Conservation (phyloP, 2,113 vertebrate species). For the Dasyornis broadbenti region DNA sequence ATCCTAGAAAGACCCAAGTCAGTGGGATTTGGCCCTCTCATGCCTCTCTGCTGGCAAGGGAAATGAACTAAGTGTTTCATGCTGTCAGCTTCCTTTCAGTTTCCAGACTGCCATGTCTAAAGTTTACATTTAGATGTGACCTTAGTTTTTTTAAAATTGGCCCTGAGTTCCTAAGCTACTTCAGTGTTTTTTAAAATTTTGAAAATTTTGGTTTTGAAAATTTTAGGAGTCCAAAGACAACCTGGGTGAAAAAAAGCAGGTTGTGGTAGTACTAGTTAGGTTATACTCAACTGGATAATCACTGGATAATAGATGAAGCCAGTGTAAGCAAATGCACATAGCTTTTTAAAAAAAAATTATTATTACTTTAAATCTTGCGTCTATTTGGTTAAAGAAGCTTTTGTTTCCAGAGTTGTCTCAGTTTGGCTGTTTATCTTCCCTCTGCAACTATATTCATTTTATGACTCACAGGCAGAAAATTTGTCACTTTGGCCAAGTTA, state of each 20-base stretch:
- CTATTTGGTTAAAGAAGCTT: not conserved
- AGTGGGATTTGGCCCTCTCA: not conserved
- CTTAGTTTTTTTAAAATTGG: not conserved
- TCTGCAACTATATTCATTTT: not conserved
- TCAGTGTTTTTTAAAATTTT: not conserved
- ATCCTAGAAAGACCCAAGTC: not conserved
- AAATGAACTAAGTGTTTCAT: not conserved
- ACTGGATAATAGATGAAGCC: not conserved
- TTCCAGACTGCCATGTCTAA: not conserved
- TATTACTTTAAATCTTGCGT: not conserved
- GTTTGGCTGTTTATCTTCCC: not conserved
- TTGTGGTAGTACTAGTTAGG: not conserved
- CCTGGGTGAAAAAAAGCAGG: accelerated
- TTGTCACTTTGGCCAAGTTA: not conserved
- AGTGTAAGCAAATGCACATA: not conserved
- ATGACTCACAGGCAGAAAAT: slow-evolving; percentile 36
- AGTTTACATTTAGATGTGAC: not conserved
- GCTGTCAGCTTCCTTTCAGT: not conserved
- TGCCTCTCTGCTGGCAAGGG: not conserved
- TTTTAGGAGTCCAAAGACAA: not conserved
- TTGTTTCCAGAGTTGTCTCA: not conserved
- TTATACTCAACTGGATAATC: not conserved
- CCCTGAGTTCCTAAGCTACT: not conserved
- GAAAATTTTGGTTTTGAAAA: not conserved
- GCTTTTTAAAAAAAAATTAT: not conserved